Percentiles rank a stretch among this genome's conserved stretches.
These are phyloP conservation scores for Pleuronectes platessa DNA, from an alignment of 2,113 vertebrate genomes.

Conservation along the genomic window DNA sequence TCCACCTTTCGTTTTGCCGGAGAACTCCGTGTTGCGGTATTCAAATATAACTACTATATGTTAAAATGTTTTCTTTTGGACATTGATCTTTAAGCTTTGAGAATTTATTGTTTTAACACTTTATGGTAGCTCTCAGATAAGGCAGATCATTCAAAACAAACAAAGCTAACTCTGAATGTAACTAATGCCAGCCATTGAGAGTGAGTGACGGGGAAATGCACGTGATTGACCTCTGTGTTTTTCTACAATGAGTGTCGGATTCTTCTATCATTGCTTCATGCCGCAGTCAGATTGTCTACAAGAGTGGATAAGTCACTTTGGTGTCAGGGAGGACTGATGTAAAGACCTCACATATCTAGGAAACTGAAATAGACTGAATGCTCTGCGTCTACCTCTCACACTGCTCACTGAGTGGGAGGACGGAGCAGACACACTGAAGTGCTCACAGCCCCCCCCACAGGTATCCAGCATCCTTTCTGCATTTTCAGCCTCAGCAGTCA, in stretches of 20 bases:
- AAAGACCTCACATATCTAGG: conserved; percentile 62
- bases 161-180: too few species aligned
- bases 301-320: conserved; percentile 68
- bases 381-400: conserved; percentile 59
- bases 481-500: not conserved
- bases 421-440: conserved; percentile 60
- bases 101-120: not conserved
- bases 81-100: not conserved
- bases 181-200: too few species aligned
- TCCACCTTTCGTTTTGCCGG: too few species aligned
- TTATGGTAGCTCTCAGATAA: not conserved
- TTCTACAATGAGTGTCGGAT: not conserved
- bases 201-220: too few species aligned
- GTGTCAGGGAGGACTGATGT: conserved; percentile 62
- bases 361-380: conserved; percentile 74
- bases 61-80: not conserved
- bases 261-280: conserved; percentile 28
- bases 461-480: conserved; percentile 36
- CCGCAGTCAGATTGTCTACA: conserved; percentile 37
- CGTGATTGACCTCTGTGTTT: too few species aligned
- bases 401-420: conserved; percentile 73
- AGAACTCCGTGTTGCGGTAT: too few species aligned
- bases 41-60: too few species aligned
- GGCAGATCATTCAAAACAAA: too few species aligned
- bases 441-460: conserved; percentile 60